phyloP scores from a whole-genome alignment of 2,888 invertebrate genomes.

The Dolomedes plantarius region DNA sequence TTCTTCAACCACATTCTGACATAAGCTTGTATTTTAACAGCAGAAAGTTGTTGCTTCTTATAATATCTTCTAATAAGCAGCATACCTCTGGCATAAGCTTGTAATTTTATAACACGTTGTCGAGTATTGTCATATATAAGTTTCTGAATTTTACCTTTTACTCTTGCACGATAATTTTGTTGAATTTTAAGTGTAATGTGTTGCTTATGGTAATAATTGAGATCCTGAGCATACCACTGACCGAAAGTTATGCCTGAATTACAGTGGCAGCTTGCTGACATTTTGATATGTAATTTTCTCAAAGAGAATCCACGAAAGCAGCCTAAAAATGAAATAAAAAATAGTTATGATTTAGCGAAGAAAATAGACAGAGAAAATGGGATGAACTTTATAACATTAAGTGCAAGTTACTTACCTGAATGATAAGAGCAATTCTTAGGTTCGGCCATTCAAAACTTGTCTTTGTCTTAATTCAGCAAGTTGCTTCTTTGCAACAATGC shows the following conservation, averaged over 20 bases:
- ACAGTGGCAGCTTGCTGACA: slow-evolving; percentile 17
- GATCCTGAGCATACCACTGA: neutral
- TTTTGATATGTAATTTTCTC: slow-evolving; percentile 34
- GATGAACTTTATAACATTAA: neutral
- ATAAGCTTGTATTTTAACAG: slow-evolving; percentile 1
- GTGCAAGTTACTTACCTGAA: slow-evolving; percentile 26
- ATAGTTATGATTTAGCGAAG: too few relatives aligned
- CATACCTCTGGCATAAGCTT: slow-evolving; percentile 19
- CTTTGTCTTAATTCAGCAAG: slow-evolving; percentile 34
- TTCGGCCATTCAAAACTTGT: neutral
- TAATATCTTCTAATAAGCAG: neutral
- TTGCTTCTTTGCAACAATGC: slow-evolving; percentile 42
- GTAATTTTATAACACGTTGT: neutral
- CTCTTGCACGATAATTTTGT: slow-evolving; percentile 19
- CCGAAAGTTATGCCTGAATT: slow-evolving; percentile 34
- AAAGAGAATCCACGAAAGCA: slow-evolving; percentile 42
- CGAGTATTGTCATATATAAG: neutral
- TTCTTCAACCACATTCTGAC: slow-evolving; percentile 10
- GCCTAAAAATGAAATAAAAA: slow-evolving; percentile 70
- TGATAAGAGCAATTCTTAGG: slow-evolving; percentile 28
- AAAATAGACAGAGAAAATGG: too few relatives aligned
- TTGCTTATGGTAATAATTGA: slow-evolving; percentile 5
- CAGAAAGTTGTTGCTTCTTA: neutral
- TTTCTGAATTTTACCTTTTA: slow-evolving; percentile 1
- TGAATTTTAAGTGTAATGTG: slow-evolving; percentile 4